Percentiles rank a stretch among this genome's conserved stretches.
phyloP scores from a whole-genome alignment of 2,888 invertebrate species.

The Amblyjoppa proteus region DNA sequence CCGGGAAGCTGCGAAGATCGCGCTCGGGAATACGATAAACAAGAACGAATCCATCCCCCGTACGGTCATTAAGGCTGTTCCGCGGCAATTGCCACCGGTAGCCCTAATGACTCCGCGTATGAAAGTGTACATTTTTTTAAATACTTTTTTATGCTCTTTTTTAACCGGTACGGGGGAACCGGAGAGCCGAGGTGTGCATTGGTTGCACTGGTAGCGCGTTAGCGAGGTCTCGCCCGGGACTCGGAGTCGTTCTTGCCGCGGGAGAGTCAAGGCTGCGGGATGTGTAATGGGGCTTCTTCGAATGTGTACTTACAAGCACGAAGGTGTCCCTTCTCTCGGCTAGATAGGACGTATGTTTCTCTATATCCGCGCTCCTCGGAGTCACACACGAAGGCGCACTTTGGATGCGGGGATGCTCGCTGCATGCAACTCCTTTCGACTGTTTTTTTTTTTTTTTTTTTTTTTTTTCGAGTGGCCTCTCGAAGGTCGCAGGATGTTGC shows the following conservation, averaged over 20 bases:
- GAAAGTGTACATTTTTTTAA: slow-evolving; percentile 54
- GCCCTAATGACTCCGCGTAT: slow-evolving; percentile 65
- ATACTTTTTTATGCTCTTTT: neutral
- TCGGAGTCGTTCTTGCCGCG: slow-evolving; percentile 4
- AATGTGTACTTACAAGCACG: slow-evolving; percentile 56
- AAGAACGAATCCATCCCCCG: slow-evolving; percentile 25
- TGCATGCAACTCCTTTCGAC: slow-evolving; percentile 16
- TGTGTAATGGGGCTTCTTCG: slow-evolving; percentile 49
- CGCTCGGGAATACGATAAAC: slow-evolving; percentile 26
- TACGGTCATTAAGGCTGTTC: slow-evolving; percentile 51
- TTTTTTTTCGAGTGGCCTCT: slow-evolving; percentile 20
- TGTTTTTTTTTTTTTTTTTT: neutral
- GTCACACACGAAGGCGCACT: neutral
- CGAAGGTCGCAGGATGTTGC: slow-evolving; percentile 51
- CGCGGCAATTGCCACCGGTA: slow-evolving; percentile 19
- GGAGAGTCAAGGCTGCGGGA: slow-evolving; percentile 27
- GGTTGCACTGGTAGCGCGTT: slow-evolving; percentile 31
- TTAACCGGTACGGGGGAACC: neutral
- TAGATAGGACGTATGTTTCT: neutral
- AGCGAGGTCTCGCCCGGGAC: slow-evolving; percentile 44
- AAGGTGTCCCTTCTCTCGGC: slow-evolving; percentile 28
- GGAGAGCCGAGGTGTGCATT: neutral
- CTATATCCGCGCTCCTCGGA: neutral
- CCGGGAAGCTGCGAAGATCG: slow-evolving; percentile 23
- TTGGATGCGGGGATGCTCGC: neutral